Evolutionary conservation across 2,113 vertebrate genomes (phyloP).

Genomic region (Leucopsar rothschildi): DNA sequence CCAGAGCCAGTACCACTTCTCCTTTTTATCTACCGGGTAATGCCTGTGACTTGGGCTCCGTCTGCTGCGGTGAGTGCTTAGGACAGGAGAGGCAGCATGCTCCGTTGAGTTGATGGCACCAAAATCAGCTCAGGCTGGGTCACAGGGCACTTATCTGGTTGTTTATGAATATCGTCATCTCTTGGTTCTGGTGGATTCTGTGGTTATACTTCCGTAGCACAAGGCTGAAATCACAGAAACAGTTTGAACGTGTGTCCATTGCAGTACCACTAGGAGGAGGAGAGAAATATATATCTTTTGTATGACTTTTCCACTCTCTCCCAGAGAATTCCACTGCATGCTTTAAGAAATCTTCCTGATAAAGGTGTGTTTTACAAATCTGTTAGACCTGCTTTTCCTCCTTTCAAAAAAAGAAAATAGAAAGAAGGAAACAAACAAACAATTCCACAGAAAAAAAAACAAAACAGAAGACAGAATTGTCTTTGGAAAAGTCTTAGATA

Average conservation of each 20-base stretch:
- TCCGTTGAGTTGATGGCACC: neutral
- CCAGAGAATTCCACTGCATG: neutral
- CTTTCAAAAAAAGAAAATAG: neutral
- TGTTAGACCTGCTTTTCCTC: neutral
- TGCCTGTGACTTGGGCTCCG: neutral
- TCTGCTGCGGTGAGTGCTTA: accelerated
- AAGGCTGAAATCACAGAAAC: neutral
- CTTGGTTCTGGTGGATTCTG: neutral
- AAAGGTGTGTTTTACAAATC: neutral
- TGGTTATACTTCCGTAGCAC: neutral
- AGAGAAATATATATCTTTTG: neutral
- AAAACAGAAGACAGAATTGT: neutral
- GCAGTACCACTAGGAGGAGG: neutral
- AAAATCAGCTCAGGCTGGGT: neutral
- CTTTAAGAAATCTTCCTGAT: neutral
- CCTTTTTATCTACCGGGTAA: neutral
- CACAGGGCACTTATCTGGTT: accelerated
- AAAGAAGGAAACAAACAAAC: neutral
- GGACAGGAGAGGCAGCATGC: neutral
- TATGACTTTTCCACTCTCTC: neutral
- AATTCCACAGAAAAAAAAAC: neutral
- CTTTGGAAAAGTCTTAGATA: neutral
- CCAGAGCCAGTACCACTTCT: neutral
- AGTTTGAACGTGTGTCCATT: neutral
- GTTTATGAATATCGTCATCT: accelerated